Evolutionary conservation across 1,140 invertebrate genomes (phyloP).

Genomic region (Drosophila yakuba): DNA sequence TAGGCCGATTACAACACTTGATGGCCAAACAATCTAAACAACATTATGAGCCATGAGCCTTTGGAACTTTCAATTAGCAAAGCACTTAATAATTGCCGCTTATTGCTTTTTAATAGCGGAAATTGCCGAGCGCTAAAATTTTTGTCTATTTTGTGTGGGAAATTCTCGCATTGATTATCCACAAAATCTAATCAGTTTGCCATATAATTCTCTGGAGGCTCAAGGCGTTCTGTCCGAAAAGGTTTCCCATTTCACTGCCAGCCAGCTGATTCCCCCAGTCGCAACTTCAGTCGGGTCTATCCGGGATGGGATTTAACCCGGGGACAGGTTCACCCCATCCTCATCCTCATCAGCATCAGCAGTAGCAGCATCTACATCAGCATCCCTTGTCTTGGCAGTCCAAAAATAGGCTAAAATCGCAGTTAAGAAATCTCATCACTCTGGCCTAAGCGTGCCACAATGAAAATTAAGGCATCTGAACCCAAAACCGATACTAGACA

Average conservation of each 20-base stretch:
- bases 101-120: not conserved
- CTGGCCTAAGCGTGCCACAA: slow-evolving; percentile 37
- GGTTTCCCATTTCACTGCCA: slow-evolving; percentile 2
- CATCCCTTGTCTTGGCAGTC: slow-evolving; percentile 13
- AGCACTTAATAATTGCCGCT: slow-evolving; percentile 2
- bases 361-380: not conserved
- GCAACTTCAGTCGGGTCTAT: slow-evolving; percentile 8
- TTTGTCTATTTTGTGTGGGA: not conserved
- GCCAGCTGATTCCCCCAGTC: not conserved
- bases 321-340: not conserved
- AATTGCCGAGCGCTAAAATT: not conserved
- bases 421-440: slow-evolving; percentile 45
- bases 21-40: slow-evolving; percentile 9
- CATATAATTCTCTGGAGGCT: not conserved
- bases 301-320: slow-evolving; percentile 5
- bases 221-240: not conserved
- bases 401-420: slow-evolving; percentile 48
- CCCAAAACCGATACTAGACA: slow-evolving; percentile 42
- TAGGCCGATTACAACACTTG: not conserved
- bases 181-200: slow-evolving; percentile 14
- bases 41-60: not conserved
- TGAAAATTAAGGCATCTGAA: slow-evolving; percentile 23
- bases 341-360: not conserved
- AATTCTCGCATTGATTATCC: not conserved
- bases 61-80: slow-evolving; percentile 1